Percentiles rank a stretch among this genome's conserved stretches.
Evolutionary conservation across 2,113 vertebrate genomes (phyloP).

Genomic region (Paratilapia polleni): DNA sequence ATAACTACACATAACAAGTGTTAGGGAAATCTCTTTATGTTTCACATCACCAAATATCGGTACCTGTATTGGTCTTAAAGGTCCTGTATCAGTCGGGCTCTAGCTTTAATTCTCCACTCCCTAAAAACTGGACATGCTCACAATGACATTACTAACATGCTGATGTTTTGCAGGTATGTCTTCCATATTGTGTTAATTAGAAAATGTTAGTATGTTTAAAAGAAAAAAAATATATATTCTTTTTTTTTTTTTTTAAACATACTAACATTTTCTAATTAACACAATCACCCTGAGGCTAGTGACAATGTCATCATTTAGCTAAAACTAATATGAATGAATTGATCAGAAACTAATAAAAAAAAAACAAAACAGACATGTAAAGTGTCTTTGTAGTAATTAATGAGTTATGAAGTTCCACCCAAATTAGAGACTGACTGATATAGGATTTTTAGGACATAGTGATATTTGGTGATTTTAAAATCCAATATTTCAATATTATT

Average conservation of each 20-base stretch:
- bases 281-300: neutral
- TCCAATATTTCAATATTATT: rapidly evolving
- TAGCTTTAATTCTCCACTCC: neutral
- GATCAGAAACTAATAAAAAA: neutral
- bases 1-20: neutral
- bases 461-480: neutral
- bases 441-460: neutral
- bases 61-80: too few species aligned
- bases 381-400: neutral
- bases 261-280: neutral
- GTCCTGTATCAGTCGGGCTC: neutral
- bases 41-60: too few species aligned
- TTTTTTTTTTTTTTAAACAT: neutral
- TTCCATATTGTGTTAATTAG: neutral
- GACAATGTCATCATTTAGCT: neutral
- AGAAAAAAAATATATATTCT: neutral
- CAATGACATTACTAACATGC: too few species aligned
- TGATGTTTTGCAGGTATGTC: neutral
- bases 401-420: neutral
- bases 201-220: neutral
- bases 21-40: too few species aligned
- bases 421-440: neutral
- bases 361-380: neutral
- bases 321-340: neutral
- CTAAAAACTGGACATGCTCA: too few species aligned